Conservation (phyloP, 2,888 invertebrate species). For the Boloria selene region DNA sequence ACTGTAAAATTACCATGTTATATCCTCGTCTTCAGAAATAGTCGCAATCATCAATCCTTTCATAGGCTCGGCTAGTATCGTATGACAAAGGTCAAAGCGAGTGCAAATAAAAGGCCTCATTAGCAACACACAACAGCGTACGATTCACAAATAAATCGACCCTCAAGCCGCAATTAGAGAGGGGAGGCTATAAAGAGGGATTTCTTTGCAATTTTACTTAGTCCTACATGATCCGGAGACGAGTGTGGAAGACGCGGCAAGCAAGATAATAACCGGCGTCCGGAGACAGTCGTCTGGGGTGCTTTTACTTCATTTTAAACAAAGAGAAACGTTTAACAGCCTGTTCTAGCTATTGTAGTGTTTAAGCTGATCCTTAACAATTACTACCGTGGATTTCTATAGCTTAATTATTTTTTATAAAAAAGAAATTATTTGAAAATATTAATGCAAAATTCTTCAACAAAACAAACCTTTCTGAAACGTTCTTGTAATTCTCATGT, state of each 20-base stretch:
- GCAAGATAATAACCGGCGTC: constrained; percentile 62
- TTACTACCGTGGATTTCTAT: not conserved
- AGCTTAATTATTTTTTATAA: too few species aligned
- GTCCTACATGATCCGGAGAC: constrained; percentile 75
- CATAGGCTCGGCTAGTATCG: constrained; percentile 23
- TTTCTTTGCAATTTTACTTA: constrained; percentile 77
- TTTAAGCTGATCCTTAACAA: not conserved
- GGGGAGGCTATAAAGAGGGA: constrained; percentile 61
- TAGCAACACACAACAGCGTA: constrained; percentile 51
- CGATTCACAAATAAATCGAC: constrained; percentile 76
- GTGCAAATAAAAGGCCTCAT: constrained; percentile 40
- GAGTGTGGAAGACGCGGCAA: constrained; percentile 67
- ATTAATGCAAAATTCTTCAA: too few species aligned
- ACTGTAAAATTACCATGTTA: constrained; percentile 2
- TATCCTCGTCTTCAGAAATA: constrained; percentile 11
- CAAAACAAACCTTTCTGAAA: too few species aligned
- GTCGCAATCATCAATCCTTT: constrained; percentile 31
- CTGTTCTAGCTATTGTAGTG: not conserved
- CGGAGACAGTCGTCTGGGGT: constrained; percentile 14
- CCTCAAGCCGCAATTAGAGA: constrained; percentile 70
- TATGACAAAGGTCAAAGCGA: constrained; percentile 33
- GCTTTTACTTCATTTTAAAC: not conserved
- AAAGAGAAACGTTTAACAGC: not conserved
- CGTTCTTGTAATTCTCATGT: too few species aligned
- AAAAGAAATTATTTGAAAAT: too few species aligned